Percentiles rank a stretch among this genome's conserved stretches.
Evolutionary conservation across 1,140 invertebrate genomes (phyloP).

Genomic region (Cataglyphis hispanica): DNA sequence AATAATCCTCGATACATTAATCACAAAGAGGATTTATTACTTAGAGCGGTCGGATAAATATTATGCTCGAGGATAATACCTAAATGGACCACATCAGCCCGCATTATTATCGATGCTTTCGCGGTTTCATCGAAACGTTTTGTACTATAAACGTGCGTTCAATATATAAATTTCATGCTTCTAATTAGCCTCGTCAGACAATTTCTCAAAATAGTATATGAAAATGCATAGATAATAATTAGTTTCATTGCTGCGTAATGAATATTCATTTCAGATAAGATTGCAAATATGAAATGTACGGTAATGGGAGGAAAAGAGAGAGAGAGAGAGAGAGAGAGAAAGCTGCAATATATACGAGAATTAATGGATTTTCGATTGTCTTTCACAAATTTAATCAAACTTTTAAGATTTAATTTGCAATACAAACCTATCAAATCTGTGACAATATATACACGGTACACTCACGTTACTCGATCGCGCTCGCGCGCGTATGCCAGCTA

Average conservation of each 20-base stretch:
- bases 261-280: conserved; percentile 36
- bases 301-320: not conserved
- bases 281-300: not conserved
- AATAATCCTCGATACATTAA: conserved; percentile 63
- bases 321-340: too few relatives aligned
- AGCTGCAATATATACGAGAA: not conserved
- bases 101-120: conserved; percentile 53
- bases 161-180: conserved; percentile 24
- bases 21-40: conserved; percentile 63
- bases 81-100: conserved; percentile 59
- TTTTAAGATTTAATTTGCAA: conserved; percentile 20
- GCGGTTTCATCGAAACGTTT: conserved; percentile 36
- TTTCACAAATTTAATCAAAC: not conserved
- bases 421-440: conserved; percentile 38
- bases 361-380: not conserved
- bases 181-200: conserved; percentile 39
- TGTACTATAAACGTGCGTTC: conserved; percentile 25
- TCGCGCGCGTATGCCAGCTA: conserved; percentile 28
- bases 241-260: conserved; percentile 44
- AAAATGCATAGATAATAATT: conserved; percentile 22
- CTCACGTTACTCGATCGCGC: conserved; percentile 39
- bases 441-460: conserved; percentile 6
- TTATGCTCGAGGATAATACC: conserved; percentile 62
- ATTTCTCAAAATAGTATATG: conserved; percentile 12
- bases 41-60: conserved; percentile 60